Percentiles rank a stretch among this genome's conserved stretches.
These are phyloP conservation scores for Ormyrus nitidulus DNA, from an alignment of 2,888 invertebrate species.

Conservation along the genomic window DNA sequence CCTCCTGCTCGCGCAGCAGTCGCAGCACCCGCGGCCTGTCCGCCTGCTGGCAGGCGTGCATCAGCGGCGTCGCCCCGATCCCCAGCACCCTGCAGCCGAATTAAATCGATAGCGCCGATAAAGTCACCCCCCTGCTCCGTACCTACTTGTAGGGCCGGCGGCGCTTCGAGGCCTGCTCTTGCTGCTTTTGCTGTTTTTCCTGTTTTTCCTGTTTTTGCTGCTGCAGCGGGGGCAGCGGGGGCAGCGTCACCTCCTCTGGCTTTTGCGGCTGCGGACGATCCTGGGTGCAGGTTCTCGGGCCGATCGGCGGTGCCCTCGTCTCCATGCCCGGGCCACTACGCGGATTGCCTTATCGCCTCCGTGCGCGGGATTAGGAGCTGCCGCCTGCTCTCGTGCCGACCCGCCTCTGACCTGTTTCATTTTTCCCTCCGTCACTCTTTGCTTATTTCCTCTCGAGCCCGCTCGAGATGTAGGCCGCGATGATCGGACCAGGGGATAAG, in stretches of 20 bases:
- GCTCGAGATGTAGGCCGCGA: conserved; percentile 50
- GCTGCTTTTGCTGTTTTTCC: conserved; percentile 62
- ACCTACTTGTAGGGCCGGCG: conserved; percentile 70
- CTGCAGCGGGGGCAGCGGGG: conserved; percentile 64
- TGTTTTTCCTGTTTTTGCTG: conserved; percentile 59
- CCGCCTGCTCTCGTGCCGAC: neutral
- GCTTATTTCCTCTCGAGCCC: no score
- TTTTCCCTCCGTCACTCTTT: no score
- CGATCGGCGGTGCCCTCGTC: conserved; percentile 73
- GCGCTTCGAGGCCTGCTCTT: no score
- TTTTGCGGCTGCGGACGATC: conserved; percentile 17
- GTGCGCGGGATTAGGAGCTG: neutral
- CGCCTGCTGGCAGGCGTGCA: conserved; percentile 95
- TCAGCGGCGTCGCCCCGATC: conserved; percentile 87
- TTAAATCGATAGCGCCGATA: neutral
- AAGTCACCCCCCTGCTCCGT: neutral
- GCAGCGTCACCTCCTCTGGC: conserved; percentile 67
- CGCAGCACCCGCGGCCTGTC: conserved; percentile 86
- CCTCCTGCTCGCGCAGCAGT: conserved; percentile 83
- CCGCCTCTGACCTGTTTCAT: conserved; percentile 42
- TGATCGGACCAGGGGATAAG: neutral
- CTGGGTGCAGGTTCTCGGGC: conserved; percentile 67
- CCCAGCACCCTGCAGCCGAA: conserved; percentile 67
- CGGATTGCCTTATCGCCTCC: neutral
- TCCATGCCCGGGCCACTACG: conserved; percentile 68